phyloP scores from a whole-genome alignment of 2,113 vertebrate species.

The Meriones unguiculatus region DNA sequence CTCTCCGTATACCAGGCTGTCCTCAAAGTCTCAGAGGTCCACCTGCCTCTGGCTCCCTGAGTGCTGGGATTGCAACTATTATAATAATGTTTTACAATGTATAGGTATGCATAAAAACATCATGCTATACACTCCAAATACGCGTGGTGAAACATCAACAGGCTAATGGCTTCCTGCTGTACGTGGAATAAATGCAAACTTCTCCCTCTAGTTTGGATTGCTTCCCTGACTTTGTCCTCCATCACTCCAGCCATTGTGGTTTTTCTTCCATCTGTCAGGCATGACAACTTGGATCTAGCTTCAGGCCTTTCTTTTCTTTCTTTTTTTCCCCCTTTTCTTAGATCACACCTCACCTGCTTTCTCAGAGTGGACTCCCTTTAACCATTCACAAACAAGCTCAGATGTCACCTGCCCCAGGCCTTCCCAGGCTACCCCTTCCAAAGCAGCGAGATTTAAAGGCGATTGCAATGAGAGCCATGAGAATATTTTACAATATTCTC shows the following conservation, averaged over 20 bases:
- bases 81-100: not conserved
- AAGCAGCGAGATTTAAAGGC: not conserved
- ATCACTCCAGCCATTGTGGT: not conserved
- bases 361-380: not conserved
- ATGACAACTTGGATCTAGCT: not conserved
- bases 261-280: not conserved
- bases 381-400: not conserved
- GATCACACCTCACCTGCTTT: not conserved
- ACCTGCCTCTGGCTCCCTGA: too few species aligned
- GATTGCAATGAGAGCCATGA: not conserved
- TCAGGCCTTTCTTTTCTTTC: not conserved
- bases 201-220: not conserved
- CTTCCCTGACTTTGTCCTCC: not conserved
- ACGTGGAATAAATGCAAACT: not conserved
- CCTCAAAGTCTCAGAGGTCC: too few species aligned
- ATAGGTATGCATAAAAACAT: not conserved
- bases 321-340: not conserved
- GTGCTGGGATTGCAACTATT: too few species aligned
- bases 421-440: not conserved
- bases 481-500: not conserved
- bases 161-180: not conserved
- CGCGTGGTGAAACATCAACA: not conserved
- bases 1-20: too few species aligned
- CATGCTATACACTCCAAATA: not conserved
- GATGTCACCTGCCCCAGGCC: not conserved